A percentile compares a stretch with the other conserved stretches of the same genome.
phyloP scores from a whole-genome alignment of 2,888 invertebrate genomes.

The Drosophila mercatorum region DNA sequence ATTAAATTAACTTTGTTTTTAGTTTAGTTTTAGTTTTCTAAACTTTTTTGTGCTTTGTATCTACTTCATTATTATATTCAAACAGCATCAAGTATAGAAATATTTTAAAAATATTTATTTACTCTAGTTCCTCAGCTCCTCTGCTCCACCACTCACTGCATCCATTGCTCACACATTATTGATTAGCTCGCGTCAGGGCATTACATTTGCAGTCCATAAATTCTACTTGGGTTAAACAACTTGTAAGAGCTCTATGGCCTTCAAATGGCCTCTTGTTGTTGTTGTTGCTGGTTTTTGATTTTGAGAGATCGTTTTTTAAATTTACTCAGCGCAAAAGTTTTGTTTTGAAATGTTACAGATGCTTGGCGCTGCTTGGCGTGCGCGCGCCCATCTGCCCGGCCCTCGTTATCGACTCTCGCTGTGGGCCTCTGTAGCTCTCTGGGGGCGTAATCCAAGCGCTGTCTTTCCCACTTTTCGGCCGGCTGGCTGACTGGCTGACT shows the following conservation, averaged over 20 bases:
- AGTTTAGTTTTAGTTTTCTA: too few relatives aligned
- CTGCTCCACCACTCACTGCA: neutral
- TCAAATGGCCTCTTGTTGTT: conserved; percentile 10
- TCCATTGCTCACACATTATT: conserved; percentile 25
- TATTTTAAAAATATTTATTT: too few relatives aligned
- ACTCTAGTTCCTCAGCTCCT: neutral
- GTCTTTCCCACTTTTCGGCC: conserved; percentile 7
- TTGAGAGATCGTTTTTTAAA: conserved; percentile 8
- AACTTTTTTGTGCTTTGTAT: too few relatives aligned
- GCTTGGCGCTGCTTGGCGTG: conserved; percentile 13
- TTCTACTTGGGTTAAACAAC: conserved; percentile 25
- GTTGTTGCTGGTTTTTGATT: conserved; percentile 8
- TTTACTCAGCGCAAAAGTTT: conserved; percentile 24
- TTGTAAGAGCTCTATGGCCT: conserved; percentile 15
- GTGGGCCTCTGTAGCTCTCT: neutral
- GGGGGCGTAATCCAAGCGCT: conserved; percentile 40
- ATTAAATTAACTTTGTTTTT: too few relatives aligned
- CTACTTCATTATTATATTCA: too few relatives aligned
- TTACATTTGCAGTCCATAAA: conserved; percentile 32
- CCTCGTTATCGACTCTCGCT: conserved; percentile 17
- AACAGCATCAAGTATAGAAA: too few relatives aligned
- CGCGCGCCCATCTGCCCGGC: conserved; percentile 17
- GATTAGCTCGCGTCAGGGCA: conserved; percentile 26
- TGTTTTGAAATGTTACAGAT: conserved; percentile 59
- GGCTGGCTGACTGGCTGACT: neutral